Base-by-base conservation (phyloP, 2,888 invertebrate species). In the Dendrolimus houi region DNA sequence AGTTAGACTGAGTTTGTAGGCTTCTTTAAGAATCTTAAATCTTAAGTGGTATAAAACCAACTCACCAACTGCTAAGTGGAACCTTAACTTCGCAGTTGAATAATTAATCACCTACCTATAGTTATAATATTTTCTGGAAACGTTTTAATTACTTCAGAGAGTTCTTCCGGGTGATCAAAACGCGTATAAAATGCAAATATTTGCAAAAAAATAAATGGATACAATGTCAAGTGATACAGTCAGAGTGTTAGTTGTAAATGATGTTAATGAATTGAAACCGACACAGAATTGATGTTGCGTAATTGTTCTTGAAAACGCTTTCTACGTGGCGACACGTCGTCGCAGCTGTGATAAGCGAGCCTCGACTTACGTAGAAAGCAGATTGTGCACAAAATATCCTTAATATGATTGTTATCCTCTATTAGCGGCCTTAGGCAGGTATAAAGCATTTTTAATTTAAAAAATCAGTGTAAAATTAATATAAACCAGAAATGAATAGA, bases 271-370 rank as follows among this genome's bases (percentile, higher is more conserved):
- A 79, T 77, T 74, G 75, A 67, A 81, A 77, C 75, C 70, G 67
- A 75, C 72, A 70, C 72, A 67, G 67, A 67, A 63, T 65, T 69
- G 64, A 66, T 63, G 72, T 85, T 85, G 75, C 82, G 79, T 77
- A 83, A 83, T 79, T 72, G 79, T 79, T 84, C 81, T 82, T 84
- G 81, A 82, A 58, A 81, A 83, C 79, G 83, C 82, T 86, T 83
- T 85, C 83, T 81, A 84, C 83, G 74, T 70, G 74, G 76, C 81
- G 81, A 79, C 81, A 82, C 79, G 75, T 79, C 75, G 69, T 62
- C 65, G 63, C 59, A 62, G 63, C 69, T 62, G 72, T 79, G 82
- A 81, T 82, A 83, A 81, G 79, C 75, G 64, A 65, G 70, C 78
- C 77, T 83, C 81, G 81, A 74, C 81, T 84, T 86, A 83, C 82